Conservation (phyloP, 1,140 invertebrate genomes). For the Micrasema minimum region DNA sequence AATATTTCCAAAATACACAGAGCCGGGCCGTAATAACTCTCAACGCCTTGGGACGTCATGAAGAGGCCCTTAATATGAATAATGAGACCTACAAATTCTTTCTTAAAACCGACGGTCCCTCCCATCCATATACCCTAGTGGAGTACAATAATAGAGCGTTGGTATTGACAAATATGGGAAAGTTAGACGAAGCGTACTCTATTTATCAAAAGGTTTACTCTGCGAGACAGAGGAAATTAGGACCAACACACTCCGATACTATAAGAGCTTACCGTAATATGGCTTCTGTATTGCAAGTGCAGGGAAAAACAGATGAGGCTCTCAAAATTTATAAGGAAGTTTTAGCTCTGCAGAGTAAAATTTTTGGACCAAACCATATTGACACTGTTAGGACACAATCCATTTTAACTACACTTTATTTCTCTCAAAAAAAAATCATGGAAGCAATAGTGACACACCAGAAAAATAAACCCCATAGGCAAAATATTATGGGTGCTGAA, state of each 20-base stretch:
- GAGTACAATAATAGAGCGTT: neutral
- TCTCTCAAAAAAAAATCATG: neutral
- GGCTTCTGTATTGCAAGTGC: neutral
- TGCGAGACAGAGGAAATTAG: neutral
- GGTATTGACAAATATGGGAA: neutral
- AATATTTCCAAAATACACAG: neutral
- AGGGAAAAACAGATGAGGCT: neutral
- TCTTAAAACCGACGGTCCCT: neutral
- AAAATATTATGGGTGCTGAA: neutral
- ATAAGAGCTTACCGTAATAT: neutral
- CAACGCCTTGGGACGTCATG: neutral
- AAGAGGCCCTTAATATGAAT: neutral
- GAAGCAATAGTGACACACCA: neutral
- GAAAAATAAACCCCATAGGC: neutral
- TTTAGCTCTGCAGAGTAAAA: neutral
- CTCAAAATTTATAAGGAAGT: neutral
- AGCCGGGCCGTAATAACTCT: neutral
- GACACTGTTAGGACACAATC: neutral
- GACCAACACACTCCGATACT: neutral
- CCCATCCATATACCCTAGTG: neutral
- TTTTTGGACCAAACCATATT: neutral
- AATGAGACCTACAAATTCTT: neutral
- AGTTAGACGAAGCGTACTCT: neutral
- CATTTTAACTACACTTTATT: neutral
- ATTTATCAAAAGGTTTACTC: neutral